Base-by-base conservation (phyloP, 2,797 vertebrate genomes). In the Potorous gilbertii region DNA sequence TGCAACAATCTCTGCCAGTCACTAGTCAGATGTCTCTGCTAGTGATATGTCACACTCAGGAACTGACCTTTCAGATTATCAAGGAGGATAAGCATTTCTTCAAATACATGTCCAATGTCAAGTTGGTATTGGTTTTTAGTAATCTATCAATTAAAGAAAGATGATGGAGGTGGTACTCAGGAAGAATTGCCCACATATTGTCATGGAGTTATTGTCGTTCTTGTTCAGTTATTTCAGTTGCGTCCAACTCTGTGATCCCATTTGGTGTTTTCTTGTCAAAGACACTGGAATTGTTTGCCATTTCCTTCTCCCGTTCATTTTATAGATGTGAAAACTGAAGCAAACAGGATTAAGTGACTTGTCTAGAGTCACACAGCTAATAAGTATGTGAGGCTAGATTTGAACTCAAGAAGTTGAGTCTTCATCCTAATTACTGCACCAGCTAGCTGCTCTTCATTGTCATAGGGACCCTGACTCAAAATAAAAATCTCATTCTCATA, bases 81-180 rank as follows among this genome's bases (percentile, higher is more conserved):
- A 99, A 99, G 95, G 99, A 99, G 94, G 99, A 99, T 16, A 99
- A 99, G 94, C 98, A 99, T 56, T 99, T 99, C 97, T 99, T 99
- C 93, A 99, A 99, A 91, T 99, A 99, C 97, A 99, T 99, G 99
- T 98, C 99, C 34, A 98, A 98, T 40, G 98, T 99, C 92, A 99
- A 99, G 99, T 99, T 99, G 96, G 98, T 97, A 1, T 11, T 31
- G 90, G 31, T 99, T 97, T 99, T 99, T 93, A 99, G 99, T 74
- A 99, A 99, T 95, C 98, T 99, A 96, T 98, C 99, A 87, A 99
- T 99, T 56, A 97, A 99, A 99, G 98, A 99, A 99, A 97, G 99
- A 99, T 21, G 99, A 99, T 97, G 98, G 9, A 87, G 21, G 99
- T 99, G 98, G 98, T 98, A 92, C 98, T 99, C 97, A 99, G 99